phyloP scores from a whole-genome alignment of 2,888 invertebrate species.

The Argynnis bischoffii region DNA sequence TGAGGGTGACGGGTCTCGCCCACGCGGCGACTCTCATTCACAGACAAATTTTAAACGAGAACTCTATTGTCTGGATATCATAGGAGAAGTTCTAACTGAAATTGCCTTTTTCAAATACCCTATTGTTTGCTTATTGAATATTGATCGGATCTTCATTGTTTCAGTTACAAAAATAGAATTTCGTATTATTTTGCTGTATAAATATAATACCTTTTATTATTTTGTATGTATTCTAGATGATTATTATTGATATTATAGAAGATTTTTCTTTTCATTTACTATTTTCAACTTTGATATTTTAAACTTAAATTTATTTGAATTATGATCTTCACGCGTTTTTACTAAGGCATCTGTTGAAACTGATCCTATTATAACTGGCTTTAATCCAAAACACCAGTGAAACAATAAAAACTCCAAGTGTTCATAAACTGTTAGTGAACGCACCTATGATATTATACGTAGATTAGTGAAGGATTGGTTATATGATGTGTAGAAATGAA shows the following conservation, averaged over 20 bases:
- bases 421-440: slow-evolving; percentile 44
- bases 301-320: no score
- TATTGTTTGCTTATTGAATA: background rate
- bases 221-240: no score
- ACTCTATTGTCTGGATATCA: slow-evolving; percentile 22
- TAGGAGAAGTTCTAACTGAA: slow-evolving; percentile 2
- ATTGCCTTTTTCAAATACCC: background rate
- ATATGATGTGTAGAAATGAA: slow-evolving; percentile 51
- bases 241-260: no score
- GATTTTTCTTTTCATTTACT: no score
- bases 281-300: no score
- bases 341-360: background rate
- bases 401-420: slow-evolving; percentile 42
- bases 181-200: no score
- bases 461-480: slow-evolving; percentile 36
- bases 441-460: slow-evolving; percentile 30
- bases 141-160: no score
- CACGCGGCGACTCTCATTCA: slow-evolving; percentile 49
- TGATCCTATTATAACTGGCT: slow-evolving; percentile 7
- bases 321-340: background rate
- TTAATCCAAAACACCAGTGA: slow-evolving; percentile 34
- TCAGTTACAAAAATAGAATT: no score
- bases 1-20: slow-evolving; percentile 83
- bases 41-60: slow-evolving; percentile 29
- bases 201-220: no score